Conservation (phyloP, 1,140 invertebrate species). For the Anadara kagoshimensis region DNA sequence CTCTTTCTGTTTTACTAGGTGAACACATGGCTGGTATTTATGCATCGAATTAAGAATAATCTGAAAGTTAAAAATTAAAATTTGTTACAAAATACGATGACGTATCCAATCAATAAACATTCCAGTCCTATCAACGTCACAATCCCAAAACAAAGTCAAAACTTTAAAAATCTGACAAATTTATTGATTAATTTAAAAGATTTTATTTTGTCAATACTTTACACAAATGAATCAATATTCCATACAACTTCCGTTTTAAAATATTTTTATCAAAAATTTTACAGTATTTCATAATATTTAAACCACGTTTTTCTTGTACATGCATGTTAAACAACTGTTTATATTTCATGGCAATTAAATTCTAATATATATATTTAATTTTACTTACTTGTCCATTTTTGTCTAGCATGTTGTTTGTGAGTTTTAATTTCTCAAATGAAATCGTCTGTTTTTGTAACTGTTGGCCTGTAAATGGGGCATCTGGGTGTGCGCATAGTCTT, state of each 20-base stretch:
- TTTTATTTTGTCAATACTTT: too few species aligned
- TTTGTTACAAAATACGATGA: neutral
- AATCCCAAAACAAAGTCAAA: too few species aligned
- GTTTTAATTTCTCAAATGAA: constrained; percentile 99
- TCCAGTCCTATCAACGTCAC: neutral
- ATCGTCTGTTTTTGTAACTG: constrained; percentile 97
- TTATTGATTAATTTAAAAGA: too few species aligned
- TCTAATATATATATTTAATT: neutral
- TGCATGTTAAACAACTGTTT: neutral
- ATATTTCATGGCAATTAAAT: neutral
- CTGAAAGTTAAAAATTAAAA: constrained; percentile 75
- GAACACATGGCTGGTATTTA: constrained; percentile 96
- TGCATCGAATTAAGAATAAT: constrained; percentile 98
- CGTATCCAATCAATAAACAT: neutral
- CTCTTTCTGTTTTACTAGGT: constrained; percentile 80
- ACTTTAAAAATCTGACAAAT: too few species aligned
- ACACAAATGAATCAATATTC: too few species aligned
- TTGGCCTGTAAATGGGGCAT: constrained; percentile 96
- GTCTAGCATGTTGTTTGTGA: constrained; percentile 99
- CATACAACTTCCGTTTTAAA: too few species aligned
- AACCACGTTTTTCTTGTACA: neutral
- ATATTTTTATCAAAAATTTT: neutral
- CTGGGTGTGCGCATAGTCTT: constrained; percentile 95
- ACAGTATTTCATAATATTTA: neutral
- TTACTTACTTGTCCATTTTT: constrained; percentile 94